Conservation (phyloP, 2,113 vertebrate species). For the Anarhynchus alexandrinus region DNA sequence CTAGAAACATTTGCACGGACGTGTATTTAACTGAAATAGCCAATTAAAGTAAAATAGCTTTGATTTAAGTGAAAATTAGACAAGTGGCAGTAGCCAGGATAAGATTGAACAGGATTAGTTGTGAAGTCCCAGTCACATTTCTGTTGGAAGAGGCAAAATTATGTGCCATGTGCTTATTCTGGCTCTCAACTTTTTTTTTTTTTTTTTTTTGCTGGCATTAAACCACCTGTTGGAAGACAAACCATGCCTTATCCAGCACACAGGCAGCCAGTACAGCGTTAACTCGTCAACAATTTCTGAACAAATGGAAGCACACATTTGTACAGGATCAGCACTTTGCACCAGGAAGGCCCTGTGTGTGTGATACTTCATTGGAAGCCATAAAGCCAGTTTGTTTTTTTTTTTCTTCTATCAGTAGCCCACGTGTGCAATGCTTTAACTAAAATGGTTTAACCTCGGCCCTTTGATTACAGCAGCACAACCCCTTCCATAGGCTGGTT, state of each 20-base stretch:
- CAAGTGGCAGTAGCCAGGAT: not conserved
- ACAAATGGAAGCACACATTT: not conserved
- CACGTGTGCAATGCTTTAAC: not conserved
- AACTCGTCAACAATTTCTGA: not conserved
- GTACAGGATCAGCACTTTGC: slow-evolving; percentile 21
- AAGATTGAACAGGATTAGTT: slow-evolving; percentile 7
- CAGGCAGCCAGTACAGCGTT: not conserved
- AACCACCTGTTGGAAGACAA: slow-evolving; percentile 45
- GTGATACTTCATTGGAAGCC: not conserved
- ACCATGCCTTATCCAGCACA: not conserved
- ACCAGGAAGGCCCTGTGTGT: not conserved
- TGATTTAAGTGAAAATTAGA: slow-evolving; percentile 26
- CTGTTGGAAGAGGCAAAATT: slow-evolving; percentile 3
- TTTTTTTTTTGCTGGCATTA: not conserved
- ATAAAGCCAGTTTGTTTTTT: not conserved
- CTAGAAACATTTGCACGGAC: not conserved
- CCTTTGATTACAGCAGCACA: slow-evolving; percentile 6
- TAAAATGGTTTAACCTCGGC: not conserved
- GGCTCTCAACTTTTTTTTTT: not conserved
- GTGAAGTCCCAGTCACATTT: not conserved
- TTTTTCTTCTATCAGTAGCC: not conserved
- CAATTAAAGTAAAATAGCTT: slow-evolving; percentile 14
- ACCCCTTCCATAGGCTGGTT: not conserved
- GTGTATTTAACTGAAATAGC: not conserved
- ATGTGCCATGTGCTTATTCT: not conserved